Conservation (phyloP, 2,113 vertebrate genomes). For the Nothobranchius kuhntae region DNA sequence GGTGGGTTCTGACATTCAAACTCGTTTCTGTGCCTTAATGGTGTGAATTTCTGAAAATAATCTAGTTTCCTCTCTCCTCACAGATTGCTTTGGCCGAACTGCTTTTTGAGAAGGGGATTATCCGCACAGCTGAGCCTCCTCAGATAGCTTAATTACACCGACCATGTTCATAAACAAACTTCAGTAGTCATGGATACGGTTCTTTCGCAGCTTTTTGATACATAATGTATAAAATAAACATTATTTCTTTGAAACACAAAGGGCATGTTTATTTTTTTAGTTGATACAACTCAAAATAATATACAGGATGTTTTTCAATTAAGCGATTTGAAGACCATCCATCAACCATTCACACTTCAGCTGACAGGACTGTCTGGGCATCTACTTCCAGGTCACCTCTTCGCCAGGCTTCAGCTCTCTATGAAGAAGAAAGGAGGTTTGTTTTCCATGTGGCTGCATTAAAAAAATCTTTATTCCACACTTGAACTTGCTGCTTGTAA, state of each 20-base stretch:
- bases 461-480: too few relatives aligned
- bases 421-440: slow-evolving; percentile 21
- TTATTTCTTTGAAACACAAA: slow-evolving; percentile 13
- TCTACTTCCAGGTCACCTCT: slow-evolving; percentile 91
- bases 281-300: slow-evolving; percentile 42
- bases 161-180: slow-evolving; percentile 16
- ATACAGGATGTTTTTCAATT: slow-evolving; percentile 45
- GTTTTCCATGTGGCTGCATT: too few relatives aligned
- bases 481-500: too few relatives aligned
- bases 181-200: neutral
- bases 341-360: slow-evolving; percentile 39
- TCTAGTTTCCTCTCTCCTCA: neutral
- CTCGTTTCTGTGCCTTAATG: too few relatives aligned
- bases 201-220: neutral
- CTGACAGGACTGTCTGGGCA: slow-evolving; percentile 10
- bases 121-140: slow-evolving; percentile 66
- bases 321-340: slow-evolving; percentile 29
- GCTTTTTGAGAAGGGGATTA: slow-evolving; percentile 78
- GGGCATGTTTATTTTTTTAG: slow-evolving; percentile 63
- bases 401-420: slow-evolving; percentile 92
- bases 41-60: neutral
- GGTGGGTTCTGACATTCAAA: slow-evolving; percentile 55
- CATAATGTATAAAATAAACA: too few relatives aligned
- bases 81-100: slow-evolving; percentile 77
- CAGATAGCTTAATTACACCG: slow-evolving; percentile 19